Base-by-base conservation (phyloP, 2,888 invertebrate species). In the Empis stercorea region DNA sequence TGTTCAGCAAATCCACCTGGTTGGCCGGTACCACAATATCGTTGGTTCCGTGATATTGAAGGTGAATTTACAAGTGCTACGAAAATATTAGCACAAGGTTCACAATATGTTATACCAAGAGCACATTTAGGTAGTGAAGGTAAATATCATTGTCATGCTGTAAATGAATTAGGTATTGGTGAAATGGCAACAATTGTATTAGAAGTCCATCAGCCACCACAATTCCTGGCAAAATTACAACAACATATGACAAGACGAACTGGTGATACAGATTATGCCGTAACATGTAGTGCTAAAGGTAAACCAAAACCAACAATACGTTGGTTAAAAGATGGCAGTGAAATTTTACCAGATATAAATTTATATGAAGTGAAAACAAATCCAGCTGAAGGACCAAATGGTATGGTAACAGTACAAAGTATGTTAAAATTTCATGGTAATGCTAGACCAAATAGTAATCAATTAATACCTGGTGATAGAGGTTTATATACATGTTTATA, bases 11-110 rank as follows among this genome's bases (percentile, higher is more conserved):
- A 79, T 54, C 93, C 93, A 0, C 87, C 89, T 0, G 93, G 93
- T n/a, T 92, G 88, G 83, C 93, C 93, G 0, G 84, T 84, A 20
- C 89, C 93, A 0, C 84, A 86, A 61, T 93, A 84, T 68, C 78
- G 87, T 48, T 93, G 93, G 93, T 88, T 87, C 76, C 78, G 84
- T 46, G 85, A 87, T 59, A 81, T 81, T 51, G 75, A 74, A 2
- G 77, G 76, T 5, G 76, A 79, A 9, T 63, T 66, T 53, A 62
- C 66, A 1, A 68, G 71, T 14, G 73, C 76, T 6, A 80, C 81
- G 55, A 76, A 78, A 39, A 82, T 86, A 4, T 70, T 86, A 1
- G 83, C 86, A 3, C 81, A 84, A 3, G 88, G 89, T 1, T 79
- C 83, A 16, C 84, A 84, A 57, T 89, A 87, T 64, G 86, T 87